A percentile compares a stretch with the other conserved stretches of the same genome.
phyloP scores from a whole-genome alignment of 2,113 vertebrate genomes.

The Pteruthius melanotis region DNA sequence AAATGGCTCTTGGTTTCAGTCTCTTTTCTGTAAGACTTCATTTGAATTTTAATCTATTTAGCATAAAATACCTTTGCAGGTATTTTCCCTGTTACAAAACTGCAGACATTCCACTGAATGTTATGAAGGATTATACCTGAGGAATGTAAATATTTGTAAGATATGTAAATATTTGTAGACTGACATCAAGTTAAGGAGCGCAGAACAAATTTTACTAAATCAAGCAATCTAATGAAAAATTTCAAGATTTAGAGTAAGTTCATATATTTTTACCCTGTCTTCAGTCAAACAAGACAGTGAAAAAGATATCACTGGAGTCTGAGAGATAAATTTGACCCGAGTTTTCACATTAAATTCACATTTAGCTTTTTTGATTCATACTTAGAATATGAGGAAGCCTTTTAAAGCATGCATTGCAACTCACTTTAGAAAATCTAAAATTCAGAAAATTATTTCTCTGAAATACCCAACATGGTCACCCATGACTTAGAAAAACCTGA shows the following conservation, averaged over 20 bases:
- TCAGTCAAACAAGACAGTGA: background rate
- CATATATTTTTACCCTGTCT: background rate
- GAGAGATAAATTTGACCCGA: background rate
- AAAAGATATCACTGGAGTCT: background rate
- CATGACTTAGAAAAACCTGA: background rate
- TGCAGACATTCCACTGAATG: background rate
- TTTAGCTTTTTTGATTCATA: background rate
- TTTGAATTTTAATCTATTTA: conserved; percentile 23
- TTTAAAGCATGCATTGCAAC: background rate
- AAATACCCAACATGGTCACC: background rate
- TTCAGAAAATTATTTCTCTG: background rate
- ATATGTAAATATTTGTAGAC: background rate
- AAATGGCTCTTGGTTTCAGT: background rate
- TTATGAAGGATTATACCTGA: background rate
- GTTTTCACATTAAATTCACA: background rate
- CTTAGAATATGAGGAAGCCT: background rate
- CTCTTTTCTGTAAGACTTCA: background rate
- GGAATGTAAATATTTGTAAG: background rate
- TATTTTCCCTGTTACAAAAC: background rate
- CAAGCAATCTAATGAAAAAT: background rate
- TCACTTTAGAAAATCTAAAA: background rate
- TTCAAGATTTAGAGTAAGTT: background rate
- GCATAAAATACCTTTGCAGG: background rate
- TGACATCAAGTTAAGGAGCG: background rate
- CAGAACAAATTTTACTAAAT: background rate